Evolutionary conservation across 1,140 invertebrate species (phyloP).

Genomic region (Drosophila setifemur): DNA sequence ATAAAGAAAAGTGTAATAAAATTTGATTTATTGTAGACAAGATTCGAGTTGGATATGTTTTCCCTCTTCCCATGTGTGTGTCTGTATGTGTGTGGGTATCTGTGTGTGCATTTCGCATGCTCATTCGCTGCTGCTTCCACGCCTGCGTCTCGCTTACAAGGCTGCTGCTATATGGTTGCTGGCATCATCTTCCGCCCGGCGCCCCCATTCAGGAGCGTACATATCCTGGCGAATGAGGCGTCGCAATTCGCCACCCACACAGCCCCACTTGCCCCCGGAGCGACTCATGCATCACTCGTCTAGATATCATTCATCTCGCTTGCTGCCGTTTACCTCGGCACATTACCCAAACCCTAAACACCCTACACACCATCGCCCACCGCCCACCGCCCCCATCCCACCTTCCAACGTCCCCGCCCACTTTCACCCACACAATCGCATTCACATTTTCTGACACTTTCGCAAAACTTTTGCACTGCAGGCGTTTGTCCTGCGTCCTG

Average conservation of each 20-base stretch:
- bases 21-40: conserved; percentile 82
- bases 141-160: conserved; percentile 57
- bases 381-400: not conserved
- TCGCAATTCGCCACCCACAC: conserved; percentile 46
- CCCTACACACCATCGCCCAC: conserved; percentile 2
- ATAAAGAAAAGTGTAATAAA: conserved; percentile 82
- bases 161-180: not conserved
- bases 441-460: conserved; percentile 63
- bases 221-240: conserved; percentile 70
- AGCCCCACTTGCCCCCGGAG: conserved; percentile 48
- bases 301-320: conserved; percentile 77
- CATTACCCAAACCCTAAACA: conserved; percentile 52
- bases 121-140: conserved; percentile 75
- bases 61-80: conserved; percentile 8
- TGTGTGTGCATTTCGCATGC: conserved; percentile 58
- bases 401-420: conserved; percentile 2
- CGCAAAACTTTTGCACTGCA: conserved; percentile 50
- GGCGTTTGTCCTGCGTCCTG: conserved; percentile 33
- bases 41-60: conserved; percentile 81
- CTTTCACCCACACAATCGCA: conserved; percentile 28
- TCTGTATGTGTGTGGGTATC: not conserved
- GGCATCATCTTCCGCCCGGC: conserved; percentile 35
- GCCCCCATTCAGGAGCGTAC: conserved; percentile 11
- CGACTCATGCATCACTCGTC: conserved; percentile 80
- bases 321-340: conserved; percentile 69